Conservation (phyloP, 2,113 vertebrate genomes). For the Pterocles burchelli region DNA sequence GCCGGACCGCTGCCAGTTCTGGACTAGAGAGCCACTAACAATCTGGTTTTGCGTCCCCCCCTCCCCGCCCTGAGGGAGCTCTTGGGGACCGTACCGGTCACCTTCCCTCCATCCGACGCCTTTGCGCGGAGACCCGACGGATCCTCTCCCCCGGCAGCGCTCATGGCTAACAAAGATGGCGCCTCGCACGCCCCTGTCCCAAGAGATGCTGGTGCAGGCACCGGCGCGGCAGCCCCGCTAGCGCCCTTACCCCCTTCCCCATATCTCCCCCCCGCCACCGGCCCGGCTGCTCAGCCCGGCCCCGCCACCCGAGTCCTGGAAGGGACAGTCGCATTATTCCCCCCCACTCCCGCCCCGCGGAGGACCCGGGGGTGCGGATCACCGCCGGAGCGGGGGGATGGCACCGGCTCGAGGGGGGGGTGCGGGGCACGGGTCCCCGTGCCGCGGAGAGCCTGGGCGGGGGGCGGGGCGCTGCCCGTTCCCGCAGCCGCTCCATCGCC, state of each 20-base stretch:
- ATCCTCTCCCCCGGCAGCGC: background rate
- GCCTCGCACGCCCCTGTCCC: background rate
- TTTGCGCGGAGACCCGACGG: rapidly evolving
- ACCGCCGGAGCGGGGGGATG: too few relatives aligned
- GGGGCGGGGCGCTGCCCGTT: too few relatives aligned
- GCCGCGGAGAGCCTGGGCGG: too few relatives aligned
- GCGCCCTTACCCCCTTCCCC: background rate
- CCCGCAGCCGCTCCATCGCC: background rate
- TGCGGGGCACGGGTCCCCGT: background rate
- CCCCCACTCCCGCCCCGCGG: too few relatives aligned
- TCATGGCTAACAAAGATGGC: constrained; percentile 41
- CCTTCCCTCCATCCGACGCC: background rate
- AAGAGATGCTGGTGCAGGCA: background rate
- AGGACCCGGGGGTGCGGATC: background rate
- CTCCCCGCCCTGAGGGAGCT: too few relatives aligned
- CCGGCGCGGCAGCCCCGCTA: background rate
- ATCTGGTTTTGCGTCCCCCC: background rate
- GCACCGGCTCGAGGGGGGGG: background rate
- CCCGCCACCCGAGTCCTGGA: background rate
- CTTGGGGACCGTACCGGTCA: too few relatives aligned
- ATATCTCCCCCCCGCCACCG: background rate
- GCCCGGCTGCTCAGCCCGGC: too few relatives aligned
- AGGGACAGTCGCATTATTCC: background rate
- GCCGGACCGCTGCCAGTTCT: background rate
- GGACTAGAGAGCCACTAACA: background rate